Evolutionary conservation across 2,797 vertebrate species (phyloP).

Genomic region (Ataeniobius toweri): DNA sequence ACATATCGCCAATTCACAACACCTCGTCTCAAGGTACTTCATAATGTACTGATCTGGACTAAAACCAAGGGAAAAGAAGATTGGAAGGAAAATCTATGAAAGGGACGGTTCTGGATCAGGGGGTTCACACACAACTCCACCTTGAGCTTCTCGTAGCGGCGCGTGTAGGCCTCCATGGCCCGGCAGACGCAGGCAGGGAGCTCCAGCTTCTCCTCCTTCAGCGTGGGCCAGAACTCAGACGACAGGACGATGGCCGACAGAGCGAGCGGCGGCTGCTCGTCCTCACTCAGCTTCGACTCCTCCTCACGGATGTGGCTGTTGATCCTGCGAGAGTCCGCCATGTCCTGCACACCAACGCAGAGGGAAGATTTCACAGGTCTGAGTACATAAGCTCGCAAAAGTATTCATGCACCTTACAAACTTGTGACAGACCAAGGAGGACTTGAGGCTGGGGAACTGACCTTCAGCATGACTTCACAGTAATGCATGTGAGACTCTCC

Average conservation of each 20-base stretch:
- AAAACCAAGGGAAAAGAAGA: too few relatives aligned
- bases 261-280: constrained; percentile 86
- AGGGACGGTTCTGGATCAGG: neutral
- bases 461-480: constrained; percentile 99
- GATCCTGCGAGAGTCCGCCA: constrained; percentile 95
- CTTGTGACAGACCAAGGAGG: neutral
- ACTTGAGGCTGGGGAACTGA: constrained; percentile 35
- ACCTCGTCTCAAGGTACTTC: too few relatives aligned
- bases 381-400: too few relatives aligned
- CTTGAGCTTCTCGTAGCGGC: constrained; percentile 97
- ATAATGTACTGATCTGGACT: too few relatives aligned
- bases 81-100: too few relatives aligned
- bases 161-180: constrained; percentile 92
- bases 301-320: constrained; percentile 95
- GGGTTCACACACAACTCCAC: constrained; percentile 19
- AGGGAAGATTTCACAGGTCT: neutral
- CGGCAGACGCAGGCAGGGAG: constrained; percentile 86
- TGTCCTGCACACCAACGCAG: constrained; percentile 82
- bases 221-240: constrained; percentile 95
- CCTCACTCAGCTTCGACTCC: constrained; percentile 85
- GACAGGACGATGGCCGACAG: constrained; percentile 93
- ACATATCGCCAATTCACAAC: too few relatives aligned
- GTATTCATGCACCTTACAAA: too few relatives aligned
- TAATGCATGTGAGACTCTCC: constrained; percentile 98
- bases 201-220: constrained; percentile 98